These are phyloP conservation scores for Dolichotis patagonum DNA, from an alignment of 2,113 vertebrate genomes.

Conservation along the genomic window DNA sequence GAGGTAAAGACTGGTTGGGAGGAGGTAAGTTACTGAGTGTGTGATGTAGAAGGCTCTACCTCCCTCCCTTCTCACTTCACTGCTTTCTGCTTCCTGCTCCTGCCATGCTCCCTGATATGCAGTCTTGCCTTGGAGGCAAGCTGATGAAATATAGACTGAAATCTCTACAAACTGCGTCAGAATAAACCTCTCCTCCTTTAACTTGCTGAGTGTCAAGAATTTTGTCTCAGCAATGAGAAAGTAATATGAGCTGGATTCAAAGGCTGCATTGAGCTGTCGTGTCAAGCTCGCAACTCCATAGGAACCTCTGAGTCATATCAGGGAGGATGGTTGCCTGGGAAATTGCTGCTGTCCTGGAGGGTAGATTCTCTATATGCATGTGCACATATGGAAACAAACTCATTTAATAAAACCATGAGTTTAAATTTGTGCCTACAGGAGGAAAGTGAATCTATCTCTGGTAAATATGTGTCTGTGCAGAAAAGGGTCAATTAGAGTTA, in stretches of 20 bases:
- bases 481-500: neutral
- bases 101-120: neutral
- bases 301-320: neutral
- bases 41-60: neutral
- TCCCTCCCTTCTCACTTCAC: neutral
- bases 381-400: neutral
- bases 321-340: neutral
- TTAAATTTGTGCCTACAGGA: neutral
- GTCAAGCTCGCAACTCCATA: neutral
- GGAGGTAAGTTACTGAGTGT: neutral
- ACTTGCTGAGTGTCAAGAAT: neutral
- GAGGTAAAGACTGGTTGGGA: neutral
- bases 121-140: neutral
- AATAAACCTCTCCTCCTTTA: neutral
- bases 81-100: neutral
- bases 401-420: neutral
- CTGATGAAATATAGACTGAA: neutral
- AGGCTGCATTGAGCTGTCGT: neutral
- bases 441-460: conserved; percentile 18
- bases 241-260: neutral
- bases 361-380: neutral
- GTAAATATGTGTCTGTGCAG: neutral
- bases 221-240: neutral
- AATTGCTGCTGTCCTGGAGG: neutral
- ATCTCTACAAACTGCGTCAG: neutral